These are phyloP conservation scores for Callosobruchus maculatus DNA, from an alignment of 2,888 invertebrate genomes.

Conservation along the genomic window DNA sequence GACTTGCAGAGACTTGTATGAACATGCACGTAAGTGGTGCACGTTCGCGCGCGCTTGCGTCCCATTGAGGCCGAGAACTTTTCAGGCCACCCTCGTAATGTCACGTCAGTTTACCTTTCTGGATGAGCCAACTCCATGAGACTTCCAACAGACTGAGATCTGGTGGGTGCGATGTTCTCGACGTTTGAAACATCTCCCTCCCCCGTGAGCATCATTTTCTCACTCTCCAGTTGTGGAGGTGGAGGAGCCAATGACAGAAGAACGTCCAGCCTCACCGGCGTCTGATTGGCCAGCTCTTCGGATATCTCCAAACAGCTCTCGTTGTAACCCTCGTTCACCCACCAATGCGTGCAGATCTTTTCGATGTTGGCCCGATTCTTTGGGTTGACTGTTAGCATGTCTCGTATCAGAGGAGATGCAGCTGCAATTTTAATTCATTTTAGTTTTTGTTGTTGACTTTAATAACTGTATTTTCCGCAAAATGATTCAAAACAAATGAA, in stretches of 20 bases:
- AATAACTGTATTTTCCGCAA: not conserved
- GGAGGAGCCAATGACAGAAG: slow-evolving; percentile 82
- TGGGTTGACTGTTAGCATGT: slow-evolving; percentile 92
- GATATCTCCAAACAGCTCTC: slow-evolving; percentile 81
- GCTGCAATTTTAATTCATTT: slow-evolving; percentile 67
- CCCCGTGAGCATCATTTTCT: slow-evolving; percentile 67
- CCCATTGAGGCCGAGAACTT: too few relatives aligned
- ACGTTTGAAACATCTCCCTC: slow-evolving; percentile 41
- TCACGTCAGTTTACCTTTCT: slow-evolving; percentile 54
- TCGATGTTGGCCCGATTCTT: slow-evolving; percentile 86
- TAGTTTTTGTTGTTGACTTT: too few relatives aligned
- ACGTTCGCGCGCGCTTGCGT: too few relatives aligned
- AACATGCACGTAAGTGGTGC: too few relatives aligned
- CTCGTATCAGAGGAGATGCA: slow-evolving; percentile 89
- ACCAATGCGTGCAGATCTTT: slow-evolving; percentile 94
- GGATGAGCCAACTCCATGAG: slow-evolving; percentile 67
- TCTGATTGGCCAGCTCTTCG: slow-evolving; percentile 84
- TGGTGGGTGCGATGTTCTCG: slow-evolving; percentile 46
- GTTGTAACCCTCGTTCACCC: slow-evolving; percentile 87
- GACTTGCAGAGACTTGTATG: too few relatives aligned
- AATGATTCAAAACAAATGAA: not conserved
- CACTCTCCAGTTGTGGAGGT: slow-evolving; percentile 67
- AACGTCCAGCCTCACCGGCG: slow-evolving; percentile 77
- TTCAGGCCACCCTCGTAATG: too few relatives aligned
- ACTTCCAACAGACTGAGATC: slow-evolving; percentile 69